Evolutionary conservation across 2,113 vertebrate species (phyloP).

Genomic region (Tauraco erythrolophus): DNA sequence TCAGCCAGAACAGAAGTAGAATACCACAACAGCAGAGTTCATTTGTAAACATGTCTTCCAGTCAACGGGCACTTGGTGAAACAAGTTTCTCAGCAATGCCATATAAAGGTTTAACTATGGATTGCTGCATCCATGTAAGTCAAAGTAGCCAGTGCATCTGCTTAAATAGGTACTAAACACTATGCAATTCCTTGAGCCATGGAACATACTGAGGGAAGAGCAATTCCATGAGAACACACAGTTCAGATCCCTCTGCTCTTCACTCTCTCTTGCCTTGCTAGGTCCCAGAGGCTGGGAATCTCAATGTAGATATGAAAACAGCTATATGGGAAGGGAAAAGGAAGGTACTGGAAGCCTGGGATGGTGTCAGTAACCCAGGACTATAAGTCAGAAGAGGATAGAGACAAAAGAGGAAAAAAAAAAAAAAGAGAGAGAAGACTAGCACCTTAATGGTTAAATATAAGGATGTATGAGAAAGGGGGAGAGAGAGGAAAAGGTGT

Average conservation of each 20-base stretch:
- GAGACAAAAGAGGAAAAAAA: neutral
- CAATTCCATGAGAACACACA: neutral
- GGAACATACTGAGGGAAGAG: neutral
- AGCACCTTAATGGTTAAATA: neutral
- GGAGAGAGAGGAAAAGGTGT: neutral
- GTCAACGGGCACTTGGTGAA: neutral
- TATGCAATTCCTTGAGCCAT: neutral
- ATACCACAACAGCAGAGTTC: neutral
- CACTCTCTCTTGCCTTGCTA: neutral
- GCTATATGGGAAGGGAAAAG: neutral
- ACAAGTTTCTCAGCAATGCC: neutral
- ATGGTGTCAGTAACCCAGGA: neutral
- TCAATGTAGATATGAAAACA: neutral
- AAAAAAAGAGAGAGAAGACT: neutral
- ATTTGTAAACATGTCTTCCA: slow-evolving; percentile 10
- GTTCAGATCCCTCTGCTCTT: neutral
- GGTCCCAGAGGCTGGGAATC: neutral
- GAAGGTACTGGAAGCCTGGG: neutral
- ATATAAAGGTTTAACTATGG: neutral
- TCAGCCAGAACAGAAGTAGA: neutral
- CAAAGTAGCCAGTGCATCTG: neutral
- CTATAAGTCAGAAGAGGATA: neutral
- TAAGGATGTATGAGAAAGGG: neutral
- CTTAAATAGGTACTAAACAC: neutral
- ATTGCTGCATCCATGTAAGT: neutral